A percentile compares a stretch with the other conserved stretches of the same genome.
Conservation (phyloP, 1,140 invertebrate species). For the Telenomus remus region DNA sequence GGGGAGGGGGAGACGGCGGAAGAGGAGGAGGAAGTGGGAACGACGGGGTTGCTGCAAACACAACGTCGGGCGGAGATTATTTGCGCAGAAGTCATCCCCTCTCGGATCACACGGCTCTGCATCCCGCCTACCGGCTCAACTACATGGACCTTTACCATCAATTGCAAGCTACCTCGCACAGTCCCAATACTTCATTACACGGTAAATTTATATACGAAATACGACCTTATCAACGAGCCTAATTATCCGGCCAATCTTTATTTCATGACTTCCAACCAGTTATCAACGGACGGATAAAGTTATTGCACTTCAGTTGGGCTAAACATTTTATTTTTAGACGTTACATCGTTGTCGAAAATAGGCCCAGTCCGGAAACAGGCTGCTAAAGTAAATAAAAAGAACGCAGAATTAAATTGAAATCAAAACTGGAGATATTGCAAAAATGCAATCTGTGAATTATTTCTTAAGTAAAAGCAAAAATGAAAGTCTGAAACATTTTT, state of each 20-base stretch:
- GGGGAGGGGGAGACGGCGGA: conserved; percentile 58
- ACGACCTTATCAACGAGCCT: background rate
- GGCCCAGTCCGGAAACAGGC: too few relatives aligned
- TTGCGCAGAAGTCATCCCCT: conserved; percentile 73
- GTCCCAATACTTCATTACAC: conserved; percentile 77
- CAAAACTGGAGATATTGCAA: too few relatives aligned
- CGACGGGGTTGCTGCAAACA: conserved; percentile 65
- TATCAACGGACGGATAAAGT: too few relatives aligned
- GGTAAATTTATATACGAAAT: conserved; percentile 64
- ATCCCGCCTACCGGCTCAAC: conserved; percentile 75
- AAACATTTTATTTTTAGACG: too few relatives aligned
- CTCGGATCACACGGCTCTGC: conserved; percentile 72
- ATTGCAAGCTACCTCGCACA: conserved; percentile 76
- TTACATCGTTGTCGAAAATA: too few relatives aligned
- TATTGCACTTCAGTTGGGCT: too few relatives aligned
- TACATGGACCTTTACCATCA: conserved; percentile 76
- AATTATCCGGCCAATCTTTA: background rate
- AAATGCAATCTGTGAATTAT: too few relatives aligned
- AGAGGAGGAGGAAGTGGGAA: conserved; percentile 62
- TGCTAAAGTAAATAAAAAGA: too few relatives aligned
- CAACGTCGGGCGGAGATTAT: conserved; percentile 71
- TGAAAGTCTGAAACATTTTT: too few relatives aligned
- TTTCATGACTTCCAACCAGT: too few relatives aligned
- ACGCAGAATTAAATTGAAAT: too few relatives aligned
- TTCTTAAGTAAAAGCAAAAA: too few relatives aligned